Conservation (phyloP, 53 echinoderm and acorn worm genomes). For the Actinopyga echinites region DNA sequence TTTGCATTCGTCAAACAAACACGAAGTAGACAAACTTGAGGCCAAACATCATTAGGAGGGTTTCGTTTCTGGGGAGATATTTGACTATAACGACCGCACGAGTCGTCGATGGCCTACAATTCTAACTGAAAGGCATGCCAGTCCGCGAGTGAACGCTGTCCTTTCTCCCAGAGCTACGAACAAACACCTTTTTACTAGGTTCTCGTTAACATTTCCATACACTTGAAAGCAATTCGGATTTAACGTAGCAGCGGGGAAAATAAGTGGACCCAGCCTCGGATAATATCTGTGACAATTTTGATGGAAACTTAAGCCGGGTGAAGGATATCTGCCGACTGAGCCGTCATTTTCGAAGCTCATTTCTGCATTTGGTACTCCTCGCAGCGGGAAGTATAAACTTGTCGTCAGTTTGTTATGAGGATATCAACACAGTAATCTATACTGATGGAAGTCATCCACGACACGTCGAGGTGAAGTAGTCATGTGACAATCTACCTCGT, state of each 20-base stretch:
- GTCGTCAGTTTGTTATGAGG: slow-evolving; percentile 4
- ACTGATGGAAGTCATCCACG: slow-evolving; percentile 10
- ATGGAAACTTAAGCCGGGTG: slow-evolving; percentile 24
- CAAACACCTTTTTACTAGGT: slow-evolving; percentile 13
- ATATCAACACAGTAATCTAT: too few relatives aligned
- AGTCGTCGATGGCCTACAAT: too few relatives aligned
- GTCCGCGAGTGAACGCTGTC: too few relatives aligned
- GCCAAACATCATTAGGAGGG: too few relatives aligned
- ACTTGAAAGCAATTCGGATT: slow-evolving; percentile 16
- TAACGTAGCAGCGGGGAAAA: slow-evolving; percentile 5
- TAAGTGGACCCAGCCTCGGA: not conserved
- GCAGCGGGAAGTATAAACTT: not conserved
- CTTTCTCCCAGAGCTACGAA: not conserved
- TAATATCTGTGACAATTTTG: slow-evolving; percentile 24
- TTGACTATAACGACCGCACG: too few relatives aligned
- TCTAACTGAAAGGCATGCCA: too few relatives aligned
- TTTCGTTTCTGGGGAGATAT: too few relatives aligned
- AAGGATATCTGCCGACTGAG: slow-evolving; percentile 2
- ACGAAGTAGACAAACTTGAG: too few relatives aligned
- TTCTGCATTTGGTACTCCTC: slow-evolving; percentile 18
- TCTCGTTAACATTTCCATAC: slow-evolving; percentile 7
- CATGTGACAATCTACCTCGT: too few relatives aligned
- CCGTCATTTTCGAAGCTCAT: not conserved
- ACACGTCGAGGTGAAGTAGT: too few relatives aligned
- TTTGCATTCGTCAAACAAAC: too few relatives aligned